Conservation (phyloP, 1,140 invertebrate species). For the Heliconius eleuchia region DNA sequence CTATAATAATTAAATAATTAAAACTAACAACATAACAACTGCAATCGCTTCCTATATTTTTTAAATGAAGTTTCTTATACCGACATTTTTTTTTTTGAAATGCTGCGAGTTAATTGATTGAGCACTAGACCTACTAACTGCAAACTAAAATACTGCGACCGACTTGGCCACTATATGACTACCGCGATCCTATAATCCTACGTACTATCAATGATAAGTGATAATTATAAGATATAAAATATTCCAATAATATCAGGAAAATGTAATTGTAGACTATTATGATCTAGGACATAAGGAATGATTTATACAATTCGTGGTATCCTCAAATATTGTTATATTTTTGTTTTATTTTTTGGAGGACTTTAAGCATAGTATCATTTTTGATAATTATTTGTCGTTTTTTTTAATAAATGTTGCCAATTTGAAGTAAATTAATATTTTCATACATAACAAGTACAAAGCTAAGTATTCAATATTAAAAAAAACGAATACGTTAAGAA, state of each 20-base stretch:
- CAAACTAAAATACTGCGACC: constrained; percentile 58
- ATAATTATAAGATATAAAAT: not conserved
- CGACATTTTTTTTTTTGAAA: constrained; percentile 24
- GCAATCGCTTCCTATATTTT: constrained; percentile 5
- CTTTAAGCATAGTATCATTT: no score
- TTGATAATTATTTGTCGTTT: no score
- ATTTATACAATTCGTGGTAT: not conserved
- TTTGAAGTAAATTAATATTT: no score
- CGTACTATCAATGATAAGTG: constrained; percentile 4
- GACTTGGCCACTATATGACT: constrained; percentile 56
- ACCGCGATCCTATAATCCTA: constrained; percentile 42
- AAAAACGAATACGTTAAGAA: not conserved
- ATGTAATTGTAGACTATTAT: not conserved
- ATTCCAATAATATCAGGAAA: not conserved
- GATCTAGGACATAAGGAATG: not conserved
- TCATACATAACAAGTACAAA: not conserved
- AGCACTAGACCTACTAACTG: constrained; percentile 46
- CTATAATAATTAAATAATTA: constrained; percentile 21
- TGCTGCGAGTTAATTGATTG: constrained; percentile 32
- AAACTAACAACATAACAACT: constrained; percentile 11
- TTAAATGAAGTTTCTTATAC: constrained; percentile 1
- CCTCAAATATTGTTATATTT: not conserved
- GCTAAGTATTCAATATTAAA: not conserved
- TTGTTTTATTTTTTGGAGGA: not conserved
- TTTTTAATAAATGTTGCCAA: no score